Conservation (phyloP, 2,113 vertebrate genomes). For the Austrofundulus limnaeus region DNA sequence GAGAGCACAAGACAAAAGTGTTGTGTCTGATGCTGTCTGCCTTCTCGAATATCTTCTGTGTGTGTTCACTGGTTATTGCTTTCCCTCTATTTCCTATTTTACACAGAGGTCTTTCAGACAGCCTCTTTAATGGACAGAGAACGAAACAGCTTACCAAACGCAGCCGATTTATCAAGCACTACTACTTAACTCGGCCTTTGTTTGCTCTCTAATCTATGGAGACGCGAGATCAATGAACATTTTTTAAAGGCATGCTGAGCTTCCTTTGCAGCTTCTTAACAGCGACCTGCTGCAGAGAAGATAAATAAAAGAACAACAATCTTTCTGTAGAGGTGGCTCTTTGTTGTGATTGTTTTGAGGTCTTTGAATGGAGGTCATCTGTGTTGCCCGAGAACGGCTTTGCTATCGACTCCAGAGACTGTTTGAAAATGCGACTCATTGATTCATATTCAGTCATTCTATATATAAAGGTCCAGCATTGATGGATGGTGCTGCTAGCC, state of each 20-base stretch:
- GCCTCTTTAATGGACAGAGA: conserved; percentile 10
- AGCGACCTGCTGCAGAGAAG: conserved; percentile 6
- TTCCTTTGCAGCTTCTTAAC: conserved; percentile 39
- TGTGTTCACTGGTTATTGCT: conserved; percentile 10
- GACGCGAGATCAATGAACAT: conserved; percentile 48
- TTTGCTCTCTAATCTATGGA: conserved; percentile 31
- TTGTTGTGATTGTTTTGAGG: conserved; percentile 35
- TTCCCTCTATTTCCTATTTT: not conserved
- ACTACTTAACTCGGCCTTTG: conserved; percentile 20
- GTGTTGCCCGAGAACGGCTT: conserved; percentile 18
- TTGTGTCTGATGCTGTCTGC: conserved; percentile 23
- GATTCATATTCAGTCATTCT: conserved; percentile 62
- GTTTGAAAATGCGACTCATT: conserved; percentile 59
- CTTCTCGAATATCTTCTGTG: conserved; percentile 1
- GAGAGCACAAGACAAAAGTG: conserved; percentile 17
- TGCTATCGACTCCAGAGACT: conserved; percentile 37
- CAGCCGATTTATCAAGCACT: conserved; percentile 21
- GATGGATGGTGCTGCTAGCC: conserved; percentile 53
- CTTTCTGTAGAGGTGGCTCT: not conserved
- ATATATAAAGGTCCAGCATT: conserved; percentile 49
- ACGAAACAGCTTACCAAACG: conserved; percentile 22
- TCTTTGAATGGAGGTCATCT: conserved; percentile 58
- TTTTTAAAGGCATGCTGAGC: conserved; percentile 24
- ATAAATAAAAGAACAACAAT: conserved; percentile 39
- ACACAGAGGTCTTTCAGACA: not conserved